phyloP scores from a whole-genome alignment of 2,113 vertebrate species.

The Delphinus delphis region DNA sequence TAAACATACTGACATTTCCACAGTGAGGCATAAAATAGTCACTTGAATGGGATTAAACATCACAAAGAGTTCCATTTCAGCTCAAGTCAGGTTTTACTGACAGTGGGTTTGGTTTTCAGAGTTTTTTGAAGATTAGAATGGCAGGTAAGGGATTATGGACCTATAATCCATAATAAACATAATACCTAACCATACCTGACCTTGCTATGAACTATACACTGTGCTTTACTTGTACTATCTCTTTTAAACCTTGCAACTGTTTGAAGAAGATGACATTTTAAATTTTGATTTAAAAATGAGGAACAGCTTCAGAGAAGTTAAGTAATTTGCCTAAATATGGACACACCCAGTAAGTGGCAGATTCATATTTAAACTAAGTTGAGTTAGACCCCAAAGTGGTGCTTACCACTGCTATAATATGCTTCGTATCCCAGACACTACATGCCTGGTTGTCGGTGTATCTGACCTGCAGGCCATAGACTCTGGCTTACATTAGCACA shows the following conservation, averaged over 20 bases:
- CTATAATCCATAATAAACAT: background rate
- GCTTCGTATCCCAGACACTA: background rate
- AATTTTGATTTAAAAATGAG: background rate
- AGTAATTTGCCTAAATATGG: background rate
- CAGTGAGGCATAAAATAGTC: background rate
- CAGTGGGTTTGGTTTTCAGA: background rate
- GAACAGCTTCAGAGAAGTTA: background rate
- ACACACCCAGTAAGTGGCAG: background rate
- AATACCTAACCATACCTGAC: background rate
- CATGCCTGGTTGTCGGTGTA: background rate
- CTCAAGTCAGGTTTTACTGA: background rate
- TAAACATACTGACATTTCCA: background rate
- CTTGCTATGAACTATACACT: background rate
- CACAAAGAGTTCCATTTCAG: background rate
- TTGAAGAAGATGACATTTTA: background rate
- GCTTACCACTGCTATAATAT: background rate
- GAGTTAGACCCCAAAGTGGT: background rate
- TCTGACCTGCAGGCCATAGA: background rate
- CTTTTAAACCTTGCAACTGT: background rate
- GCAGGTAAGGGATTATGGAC: background rate
- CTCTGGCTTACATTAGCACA: background rate
- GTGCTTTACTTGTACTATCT: background rate
- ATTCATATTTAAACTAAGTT: background rate
- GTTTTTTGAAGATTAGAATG: background rate
- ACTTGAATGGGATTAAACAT: background rate